Evolutionary conservation across 2,113 vertebrate genomes (phyloP), one percentile per base, ranked within the genome.

Genomic region (Arizona elegans): DNA sequence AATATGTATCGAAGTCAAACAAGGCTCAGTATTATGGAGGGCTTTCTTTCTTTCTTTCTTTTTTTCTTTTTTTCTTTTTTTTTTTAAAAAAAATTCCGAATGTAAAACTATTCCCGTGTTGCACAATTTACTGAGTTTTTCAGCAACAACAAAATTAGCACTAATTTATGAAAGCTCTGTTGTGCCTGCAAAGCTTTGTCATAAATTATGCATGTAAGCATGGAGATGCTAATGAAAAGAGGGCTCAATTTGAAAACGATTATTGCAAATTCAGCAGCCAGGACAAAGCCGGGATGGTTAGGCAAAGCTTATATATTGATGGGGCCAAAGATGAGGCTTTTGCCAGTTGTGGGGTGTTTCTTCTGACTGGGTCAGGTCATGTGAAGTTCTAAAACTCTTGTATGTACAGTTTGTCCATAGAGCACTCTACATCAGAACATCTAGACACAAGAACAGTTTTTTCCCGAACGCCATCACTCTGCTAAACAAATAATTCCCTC

Each of bases 191-290:
- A 96, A 96, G 87, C 94, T 96, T 90, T 94, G 93, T 55, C 12
- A 52, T 96, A 96, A 97, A 97, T 97, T 96, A 96, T 96, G 94
- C 94, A 95, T 95, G 93, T 21, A 12, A 96, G 92, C 91, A 95
- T 88, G 94, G 94, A 94, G 96, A 97, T 96, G 95, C 95, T 97
- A 97, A 96, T 97, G 96, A 96, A 97, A 96, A 95, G 93, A 96
- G 62, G 93, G 96, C 96, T 97, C 97, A 91, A 96, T 97, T 96
- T 96, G 94, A 92, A 95, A 96, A 95, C 94, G 95, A 97, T 97
- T 96, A 96, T 92, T 94, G 96, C 92, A 97, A 96, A 96, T 96
- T 96, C 95, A 96, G 94, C 95, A 96, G 87, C 92, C 93, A 92
- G 93, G 86, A 93, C 13, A 93, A 90, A 96, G 85, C 91, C 94